Conservation (phyloP, 1,140 invertebrate species). For the Paramacrobiotus metropolitanus region DNA sequence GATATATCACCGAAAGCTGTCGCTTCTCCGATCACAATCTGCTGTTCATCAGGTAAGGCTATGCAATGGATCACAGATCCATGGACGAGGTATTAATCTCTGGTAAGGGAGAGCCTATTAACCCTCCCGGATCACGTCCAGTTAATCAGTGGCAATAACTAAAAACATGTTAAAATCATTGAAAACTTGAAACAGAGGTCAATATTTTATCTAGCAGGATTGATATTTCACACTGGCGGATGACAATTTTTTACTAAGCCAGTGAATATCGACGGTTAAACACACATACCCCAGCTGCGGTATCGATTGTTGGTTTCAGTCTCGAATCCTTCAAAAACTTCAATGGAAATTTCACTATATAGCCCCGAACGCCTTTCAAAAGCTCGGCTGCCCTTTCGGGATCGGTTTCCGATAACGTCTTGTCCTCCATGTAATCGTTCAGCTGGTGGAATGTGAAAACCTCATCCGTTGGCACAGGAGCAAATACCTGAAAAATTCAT, state of each 20-base stretch:
- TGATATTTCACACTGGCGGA: too few species aligned
- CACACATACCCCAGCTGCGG: not conserved
- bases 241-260: too few species aligned
- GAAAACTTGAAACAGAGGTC: too few species aligned
- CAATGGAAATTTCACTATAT: not conserved
- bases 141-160: not conserved
- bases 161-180: too few species aligned
- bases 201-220: too few species aligned
- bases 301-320: not conserved
- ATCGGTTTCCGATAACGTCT: slow-evolving; percentile 37
- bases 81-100: too few species aligned
- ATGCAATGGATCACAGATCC: too few species aligned
- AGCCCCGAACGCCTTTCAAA: slow-evolving; percentile 34
- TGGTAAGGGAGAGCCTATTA: too few species aligned
- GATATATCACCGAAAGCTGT: too few species aligned
- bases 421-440: slow-evolving; percentile 40
- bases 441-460: slow-evolving; percentile 46
- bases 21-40: too few species aligned
- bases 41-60: too few species aligned
- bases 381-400: slow-evolving; percentile 39
- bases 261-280: not conserved
- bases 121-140: too few species aligned
- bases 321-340: not conserved
- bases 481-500: slow-evolving; percentile 42
- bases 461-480: slow-evolving; percentile 53